Evolutionary conservation across 2,888 invertebrate species (phyloP), one percentile per base, ranked within the genome.

Genomic region (Fissipunctia ypsillon): DNA sequence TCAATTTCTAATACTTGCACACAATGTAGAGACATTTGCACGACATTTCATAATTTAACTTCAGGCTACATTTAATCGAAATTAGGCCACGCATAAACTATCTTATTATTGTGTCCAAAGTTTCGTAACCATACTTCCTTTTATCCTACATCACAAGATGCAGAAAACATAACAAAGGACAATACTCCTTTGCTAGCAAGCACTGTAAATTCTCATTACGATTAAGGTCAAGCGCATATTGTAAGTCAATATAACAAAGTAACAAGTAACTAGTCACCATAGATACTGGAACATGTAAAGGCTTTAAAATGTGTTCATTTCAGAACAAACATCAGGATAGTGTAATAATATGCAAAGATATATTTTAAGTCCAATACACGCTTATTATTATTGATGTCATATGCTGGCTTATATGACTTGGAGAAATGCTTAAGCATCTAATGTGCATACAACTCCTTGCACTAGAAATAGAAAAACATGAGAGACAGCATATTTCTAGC

Each of bases 31-130:
- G 60, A 82, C 68, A 81, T 68, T 81, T 78, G 70, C 78, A 66
- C 56, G 73, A 70, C 78, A 78, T 75, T 81, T 82, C 79, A 82
- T 80, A 82, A 81, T 78, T 78, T 71, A 71, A 82, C 72, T 81
- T 68, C 56, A 69, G 66, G 68, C 75, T 57, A 66, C 43, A 54
- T 65, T 69, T 73, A 69, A 67, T 64, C 60, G 52, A 78, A 80
- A 80, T 81, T 69, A 67, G 78, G 60, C 22, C 82, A 78, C 31
- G 67, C 56, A 81, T 81, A 81, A 81, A 81, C 63, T 78, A 78
- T 45, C 14, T 54, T 76, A 72, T 67, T 73, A 64, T 69, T 45
- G n/a, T 57, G 65, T 78, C 10, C n/a, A 57, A 61, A 59, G 68
- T 81, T 82, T 69, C 65, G 38, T 56, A 82, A 74, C 5, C 54